These are phyloP conservation scores for Lucifuga dentata DNA, from an alignment of 2,113 vertebrate species.

Conservation along the genomic window DNA sequence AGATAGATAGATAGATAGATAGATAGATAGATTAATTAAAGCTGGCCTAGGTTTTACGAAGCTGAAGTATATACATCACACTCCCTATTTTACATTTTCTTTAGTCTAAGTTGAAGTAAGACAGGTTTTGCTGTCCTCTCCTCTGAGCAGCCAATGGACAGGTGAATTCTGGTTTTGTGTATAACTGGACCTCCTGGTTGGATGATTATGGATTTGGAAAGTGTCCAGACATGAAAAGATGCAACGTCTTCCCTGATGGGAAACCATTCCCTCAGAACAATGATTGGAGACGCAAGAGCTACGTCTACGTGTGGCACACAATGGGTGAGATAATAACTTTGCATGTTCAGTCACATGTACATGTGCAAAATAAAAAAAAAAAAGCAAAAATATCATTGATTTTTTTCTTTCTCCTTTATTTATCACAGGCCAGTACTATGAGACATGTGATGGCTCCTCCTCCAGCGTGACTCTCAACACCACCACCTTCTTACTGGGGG, in stretches of 20 bases:
- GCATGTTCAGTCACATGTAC: too few species aligned
- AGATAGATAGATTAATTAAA: too few species aligned
- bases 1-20: too few species aligned
- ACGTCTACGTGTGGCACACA: slow-evolving; percentile 92
- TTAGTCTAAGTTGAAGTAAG: not conserved
- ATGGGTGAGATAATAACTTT: slow-evolving; percentile 86
- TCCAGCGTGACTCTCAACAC: slow-evolving; percentile 89
- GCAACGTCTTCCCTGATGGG: slow-evolving; percentile 90
- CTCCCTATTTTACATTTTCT: too few species aligned
- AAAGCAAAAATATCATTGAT: not conserved
- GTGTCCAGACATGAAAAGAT: slow-evolving; percentile 68
- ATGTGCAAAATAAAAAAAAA: too few species aligned
- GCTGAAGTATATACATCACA: too few species aligned
- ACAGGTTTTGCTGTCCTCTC: not conserved
- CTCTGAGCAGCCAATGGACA: slow-evolving; percentile 76
- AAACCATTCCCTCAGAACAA: slow-evolving; percentile 86
- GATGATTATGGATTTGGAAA: slow-evolving; percentile 84
- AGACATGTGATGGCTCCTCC: slow-evolving; percentile 86
- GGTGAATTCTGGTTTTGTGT: slow-evolving; percentile 79
- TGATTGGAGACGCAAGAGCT: slow-evolving; percentile 86
- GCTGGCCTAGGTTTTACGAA: too few species aligned
- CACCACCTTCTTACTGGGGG: slow-evolving; percentile 86
- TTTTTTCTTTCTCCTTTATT: not conserved
- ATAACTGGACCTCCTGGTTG: slow-evolving; percentile 90
- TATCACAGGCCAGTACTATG: slow-evolving; percentile 89